A percentile compares a stretch with the other conserved stretches of the same genome.
Evolutionary conservation across 2,113 vertebrate species (phyloP).

Genomic region (Megalops atlanticus): DNA sequence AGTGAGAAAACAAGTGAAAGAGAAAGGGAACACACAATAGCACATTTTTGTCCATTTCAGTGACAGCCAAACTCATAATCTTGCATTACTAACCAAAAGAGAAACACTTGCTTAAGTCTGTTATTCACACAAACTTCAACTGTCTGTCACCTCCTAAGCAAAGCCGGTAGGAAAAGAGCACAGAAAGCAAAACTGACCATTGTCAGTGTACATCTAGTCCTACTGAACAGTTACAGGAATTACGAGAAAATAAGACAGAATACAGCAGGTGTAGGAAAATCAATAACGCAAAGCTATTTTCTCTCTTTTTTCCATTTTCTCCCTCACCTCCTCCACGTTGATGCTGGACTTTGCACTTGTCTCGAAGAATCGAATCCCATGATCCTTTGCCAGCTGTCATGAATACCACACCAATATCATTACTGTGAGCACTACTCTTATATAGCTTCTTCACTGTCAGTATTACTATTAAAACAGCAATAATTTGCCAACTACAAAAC

Average conservation of each 20-base stretch:
- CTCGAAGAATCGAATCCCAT: constrained; percentile 91
- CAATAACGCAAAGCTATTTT: too few species aligned
- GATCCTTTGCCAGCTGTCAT: constrained; percentile 82
- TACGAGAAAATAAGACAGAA: background rate
- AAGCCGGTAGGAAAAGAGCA: background rate
- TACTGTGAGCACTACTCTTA: constrained; percentile 32
- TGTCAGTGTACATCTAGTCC: background rate
- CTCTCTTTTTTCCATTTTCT: background rate
- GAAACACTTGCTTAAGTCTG: background rate
- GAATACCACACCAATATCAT: constrained; percentile 36
- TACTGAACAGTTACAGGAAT: background rate
- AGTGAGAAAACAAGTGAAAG: constrained; percentile 1
- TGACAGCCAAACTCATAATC: background rate
- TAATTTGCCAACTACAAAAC: too few species aligned
- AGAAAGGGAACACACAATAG: too few species aligned
- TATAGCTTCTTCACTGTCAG: constrained; percentile 22
- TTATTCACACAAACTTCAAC: background rate
- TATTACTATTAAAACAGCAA: background rate
- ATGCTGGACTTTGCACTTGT: constrained; percentile 86
- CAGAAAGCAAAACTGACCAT: background rate
- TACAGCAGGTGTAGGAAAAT: too few species aligned
- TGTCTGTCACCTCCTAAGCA: background rate
- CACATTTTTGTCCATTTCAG: background rate
- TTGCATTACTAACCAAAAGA: background rate
- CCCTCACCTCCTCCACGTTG: constrained; percentile 74